Evolutionary conservation across 2,113 vertebrate genomes (phyloP).

Genomic region (Tricholaema leucomelas): DNA sequence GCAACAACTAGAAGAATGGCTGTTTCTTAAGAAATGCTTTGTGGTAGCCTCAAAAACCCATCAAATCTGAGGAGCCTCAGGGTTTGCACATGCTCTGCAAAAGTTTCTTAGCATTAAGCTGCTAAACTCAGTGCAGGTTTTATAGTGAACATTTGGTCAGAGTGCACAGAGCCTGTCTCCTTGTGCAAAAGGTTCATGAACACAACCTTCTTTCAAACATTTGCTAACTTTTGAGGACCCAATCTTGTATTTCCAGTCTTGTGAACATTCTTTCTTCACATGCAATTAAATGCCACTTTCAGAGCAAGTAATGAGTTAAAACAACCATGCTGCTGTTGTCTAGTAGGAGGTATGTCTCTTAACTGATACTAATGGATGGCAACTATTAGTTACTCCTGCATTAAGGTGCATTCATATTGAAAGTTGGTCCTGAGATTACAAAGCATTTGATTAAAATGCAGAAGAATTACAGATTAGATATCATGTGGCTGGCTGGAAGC

Average conservation of each 20-base stretch:
- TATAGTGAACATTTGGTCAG: not conserved
- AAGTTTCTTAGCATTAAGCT: not conserved
- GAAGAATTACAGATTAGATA: constrained; percentile 49
- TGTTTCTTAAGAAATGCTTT: not conserved
- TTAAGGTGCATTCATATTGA: constrained; percentile 64
- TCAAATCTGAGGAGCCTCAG: not conserved
- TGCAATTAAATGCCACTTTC: constrained; percentile 19
- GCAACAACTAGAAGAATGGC: not conserved
- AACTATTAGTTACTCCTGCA: constrained; percentile 52
- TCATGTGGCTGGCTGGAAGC: constrained; percentile 29
- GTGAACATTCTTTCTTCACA: not conserved
- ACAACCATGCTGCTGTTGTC: not conserved
- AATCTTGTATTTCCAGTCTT: not conserved
- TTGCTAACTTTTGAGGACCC: not conserved
- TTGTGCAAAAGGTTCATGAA: accelerated
- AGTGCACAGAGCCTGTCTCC: not conserved
- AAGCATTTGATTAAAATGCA: constrained; percentile 60
- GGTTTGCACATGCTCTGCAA: not conserved
- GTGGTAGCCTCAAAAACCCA: not conserved
- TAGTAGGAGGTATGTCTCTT: constrained; percentile 26
- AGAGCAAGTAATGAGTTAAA: constrained; percentile 56
- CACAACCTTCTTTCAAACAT: not conserved
- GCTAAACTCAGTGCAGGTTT: not conserved
- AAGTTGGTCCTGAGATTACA: constrained; percentile 41
- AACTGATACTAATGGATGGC: constrained; percentile 27